Conservation (phyloP, 2,797 vertebrate species). For the Enteromius anoplus region DNA sequence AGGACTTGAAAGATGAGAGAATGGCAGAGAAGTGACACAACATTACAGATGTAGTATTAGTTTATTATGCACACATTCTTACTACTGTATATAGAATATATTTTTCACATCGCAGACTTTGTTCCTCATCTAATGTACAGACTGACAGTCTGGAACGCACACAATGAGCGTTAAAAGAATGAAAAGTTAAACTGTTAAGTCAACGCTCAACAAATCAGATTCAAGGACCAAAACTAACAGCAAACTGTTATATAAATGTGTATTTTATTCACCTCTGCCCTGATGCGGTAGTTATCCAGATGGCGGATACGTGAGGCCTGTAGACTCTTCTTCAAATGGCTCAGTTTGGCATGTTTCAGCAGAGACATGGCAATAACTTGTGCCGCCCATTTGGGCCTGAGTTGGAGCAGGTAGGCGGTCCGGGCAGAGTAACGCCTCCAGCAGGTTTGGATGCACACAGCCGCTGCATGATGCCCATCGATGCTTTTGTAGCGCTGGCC, state of each 20-base stretch:
- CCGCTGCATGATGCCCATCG: conserved; percentile 72
- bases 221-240: not conserved
- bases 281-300: conserved; percentile 84
- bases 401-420: conserved; percentile 68
- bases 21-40: not conserved
- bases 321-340: conserved; percentile 73
- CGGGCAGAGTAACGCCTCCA: conserved; percentile 77
- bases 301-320: conserved; percentile 79
- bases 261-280: conserved; percentile 83
- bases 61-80: not conserved
- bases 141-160: not conserved
- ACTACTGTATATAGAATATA: not conserved
- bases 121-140: not conserved
- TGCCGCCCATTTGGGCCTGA: conserved; percentile 80
- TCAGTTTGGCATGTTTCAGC: conserved; percentile 73
- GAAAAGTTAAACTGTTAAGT: not conserved
- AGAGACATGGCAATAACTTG: conserved; percentile 77
- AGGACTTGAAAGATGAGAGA: not conserved
- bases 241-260: conserved; percentile 37
- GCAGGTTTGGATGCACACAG: conserved; percentile 76
- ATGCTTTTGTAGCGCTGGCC: conserved; percentile 81
- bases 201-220: not conserved
- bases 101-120: not conserved
- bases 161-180: not conserved
- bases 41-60: not conserved